phyloP scores from a whole-genome alignment of 1,140 invertebrate species.

The honey bee (Apis mellifera) region Amel_HAv3.1 CM009942.2:5753001-5753500 shows the following conservation, averaged over 20 bases:
- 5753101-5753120: too few species aligned
- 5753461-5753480: too few species aligned
- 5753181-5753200: conserved; percentile 67
- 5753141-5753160: not conserved
- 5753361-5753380: conserved; percentile 92
- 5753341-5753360: conserved; percentile 87
- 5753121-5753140: too few species aligned
- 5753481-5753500: too few species aligned
- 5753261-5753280: conserved; percentile 6
- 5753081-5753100: too few species aligned
- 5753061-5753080: too few species aligned
- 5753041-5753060: too few species aligned
- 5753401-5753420: conserved; percentile 11
- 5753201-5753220: conserved; percentile 63
- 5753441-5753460: not conserved
- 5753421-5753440: conserved; percentile 7
- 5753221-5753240: conserved; percentile 24
- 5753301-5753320: conserved; percentile 85
- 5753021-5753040: too few species aligned
- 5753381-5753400: conserved; percentile 67
- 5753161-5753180: not conserved
- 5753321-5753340: conserved; percentile 88
- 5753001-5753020: too few species aligned
- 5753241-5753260: conserved; percentile 30
- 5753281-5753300: conserved; percentile 78